Evolutionary conservation across 2,113 vertebrate genomes (phyloP).

Genomic region (Muntiacus reevesi): DNA sequence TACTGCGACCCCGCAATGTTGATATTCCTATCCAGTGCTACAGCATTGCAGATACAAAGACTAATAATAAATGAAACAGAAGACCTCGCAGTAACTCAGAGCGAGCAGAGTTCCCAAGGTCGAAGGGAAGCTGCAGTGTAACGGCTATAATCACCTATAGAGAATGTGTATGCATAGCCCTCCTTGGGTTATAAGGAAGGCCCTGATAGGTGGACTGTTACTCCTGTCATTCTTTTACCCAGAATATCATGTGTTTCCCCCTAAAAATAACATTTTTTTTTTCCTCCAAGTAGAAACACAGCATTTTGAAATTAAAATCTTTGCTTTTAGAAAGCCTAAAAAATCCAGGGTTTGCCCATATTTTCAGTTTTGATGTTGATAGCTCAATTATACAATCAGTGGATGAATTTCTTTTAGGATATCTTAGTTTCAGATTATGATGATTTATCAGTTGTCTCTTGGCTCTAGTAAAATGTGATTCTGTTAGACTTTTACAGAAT

Average conservation of each 20-base stretch:
- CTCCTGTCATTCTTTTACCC: background rate
- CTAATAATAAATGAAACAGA: constrained; percentile 73
- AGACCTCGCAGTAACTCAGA: constrained; percentile 59
- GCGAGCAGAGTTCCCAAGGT: constrained; percentile 78
- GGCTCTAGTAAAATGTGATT: constrained; percentile 54
- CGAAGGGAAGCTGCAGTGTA: constrained; percentile 70
- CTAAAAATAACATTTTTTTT: background rate
- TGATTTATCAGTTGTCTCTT: constrained; percentile 61
- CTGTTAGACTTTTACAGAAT: constrained; percentile 40
- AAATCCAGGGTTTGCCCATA: background rate
- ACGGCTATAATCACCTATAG: constrained; percentile 1
- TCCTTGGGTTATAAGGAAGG: constrained; percentile 32
- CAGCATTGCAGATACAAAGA: constrained; percentile 74
- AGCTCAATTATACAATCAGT: constrained; percentile 56
- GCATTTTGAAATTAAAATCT: constrained; percentile 30
- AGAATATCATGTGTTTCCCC: background rate
- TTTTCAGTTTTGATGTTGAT: constrained; percentile 8
- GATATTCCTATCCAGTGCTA: constrained; percentile 56
- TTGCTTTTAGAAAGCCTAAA: constrained; percentile 10
- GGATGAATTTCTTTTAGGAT: constrained; percentile 64
- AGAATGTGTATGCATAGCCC: constrained; percentile 20
- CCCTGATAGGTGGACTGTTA: constrained; percentile 29
- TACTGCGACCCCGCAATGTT: constrained; percentile 11
- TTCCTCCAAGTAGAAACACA: background rate
- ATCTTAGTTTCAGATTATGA: constrained; percentile 42